Base-by-base conservation (phyloP, 1,140 invertebrate species). In the Euglossa dilemma region DNA sequence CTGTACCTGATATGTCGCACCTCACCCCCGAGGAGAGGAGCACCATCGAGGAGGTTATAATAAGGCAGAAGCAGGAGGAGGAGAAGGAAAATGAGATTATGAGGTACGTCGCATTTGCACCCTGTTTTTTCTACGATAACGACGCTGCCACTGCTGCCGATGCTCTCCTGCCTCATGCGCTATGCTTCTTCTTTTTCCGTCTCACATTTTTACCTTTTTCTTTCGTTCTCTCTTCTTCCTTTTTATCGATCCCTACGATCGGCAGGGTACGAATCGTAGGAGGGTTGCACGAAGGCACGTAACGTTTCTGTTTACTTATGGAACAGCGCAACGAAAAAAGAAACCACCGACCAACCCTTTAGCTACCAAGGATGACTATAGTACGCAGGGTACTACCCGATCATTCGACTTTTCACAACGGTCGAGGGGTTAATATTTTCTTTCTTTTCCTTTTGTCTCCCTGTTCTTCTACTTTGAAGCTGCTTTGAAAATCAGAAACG, bases 1-100 rank as follows among this genome's bases (percentile, higher is more conserved):
- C 97, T 94, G 96, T 98, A 96, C 98, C 98, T 89, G 99, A 99
- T 96, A 96, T 99, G 91, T 99, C 98, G 92, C 98, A 99, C 95
- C 97, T 99, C 92, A 99, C 98, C 90, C 97, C 98, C 91, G 98
- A 99, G 94, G 99, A 99, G 95, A 96, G 99, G 93, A 97, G 97
- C 95, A 99, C 99, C 95, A 99, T 99, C 94, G 98, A 99, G 95
- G 96, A 97, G 91, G 99, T 99, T 89, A 98, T 99, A 95, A 96
- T 98, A 95, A 95, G 99, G 86, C 99, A 99, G 94, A 97, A 97
- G 94, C 97, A 98, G 93, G 99, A 99, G 95, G 99, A 99, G 95
- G 97, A 98, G 93, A 96, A 97, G 89, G 99, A 99, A 94, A 97
- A 97, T 93, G 97, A 98, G 94, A 97, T 99, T 93, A 97, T 99